phyloP scores from a whole-genome alignment of 2,797 vertebrate species.

The Channa striata region DNA sequence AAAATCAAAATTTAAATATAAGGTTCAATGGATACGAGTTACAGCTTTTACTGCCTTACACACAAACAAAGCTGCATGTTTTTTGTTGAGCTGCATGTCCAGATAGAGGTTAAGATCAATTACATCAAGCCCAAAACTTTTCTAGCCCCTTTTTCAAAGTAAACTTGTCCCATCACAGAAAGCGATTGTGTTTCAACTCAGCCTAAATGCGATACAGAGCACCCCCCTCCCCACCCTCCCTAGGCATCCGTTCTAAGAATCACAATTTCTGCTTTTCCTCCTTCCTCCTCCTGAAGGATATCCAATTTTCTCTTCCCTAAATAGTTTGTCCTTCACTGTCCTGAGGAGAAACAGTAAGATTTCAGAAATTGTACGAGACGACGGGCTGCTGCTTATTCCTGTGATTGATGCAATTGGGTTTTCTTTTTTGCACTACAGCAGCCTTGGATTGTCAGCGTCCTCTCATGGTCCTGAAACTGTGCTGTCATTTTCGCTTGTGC shows the following conservation, averaged over 20 bases:
- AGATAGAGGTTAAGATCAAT: constrained; percentile 19
- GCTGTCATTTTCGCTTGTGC: neutral
- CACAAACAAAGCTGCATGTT: too few relatives aligned
- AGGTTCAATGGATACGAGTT: too few relatives aligned
- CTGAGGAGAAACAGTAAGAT: constrained; percentile 51
- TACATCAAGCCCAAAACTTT: constrained; percentile 45
- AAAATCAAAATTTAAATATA: too few relatives aligned
- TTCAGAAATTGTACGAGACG: constrained; percentile 35
- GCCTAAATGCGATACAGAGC: constrained; percentile 60
- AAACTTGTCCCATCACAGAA: constrained; percentile 49
- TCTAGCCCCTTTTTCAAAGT: constrained; percentile 35
- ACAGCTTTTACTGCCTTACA: too few relatives aligned
- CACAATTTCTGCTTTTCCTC: constrained; percentile 55
- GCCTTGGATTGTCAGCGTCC: constrained; percentile 11
- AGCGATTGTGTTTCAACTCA: constrained; percentile 62
- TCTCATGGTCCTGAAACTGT: neutral
- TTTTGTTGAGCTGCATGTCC: neutral
- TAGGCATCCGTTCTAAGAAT: constrained; percentile 58
- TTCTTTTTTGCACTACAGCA: constrained; percentile 10
- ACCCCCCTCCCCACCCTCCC: neutral
- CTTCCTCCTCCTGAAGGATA: constrained; percentile 57
- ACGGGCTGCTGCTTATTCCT: constrained; percentile 6
- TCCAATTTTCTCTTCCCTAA: constrained; percentile 64
- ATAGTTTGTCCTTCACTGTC: constrained; percentile 68
- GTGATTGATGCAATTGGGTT: constrained; percentile 22